Evolutionary conservation across 23 tunicate species (phyloP).

Genomic region (Clavelina lepadiformis): DNA sequence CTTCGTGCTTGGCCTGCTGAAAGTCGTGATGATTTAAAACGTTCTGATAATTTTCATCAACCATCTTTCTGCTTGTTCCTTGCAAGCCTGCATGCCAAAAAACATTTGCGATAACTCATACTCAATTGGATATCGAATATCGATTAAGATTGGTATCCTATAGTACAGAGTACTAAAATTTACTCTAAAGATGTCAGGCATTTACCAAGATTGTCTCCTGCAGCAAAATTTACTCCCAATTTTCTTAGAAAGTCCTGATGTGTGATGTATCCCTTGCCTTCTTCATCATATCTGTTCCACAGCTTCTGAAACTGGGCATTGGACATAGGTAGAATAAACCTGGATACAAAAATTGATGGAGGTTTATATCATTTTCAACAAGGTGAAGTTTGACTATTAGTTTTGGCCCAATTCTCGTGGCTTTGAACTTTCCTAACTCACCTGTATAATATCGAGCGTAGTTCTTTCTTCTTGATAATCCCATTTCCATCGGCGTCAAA

Average conservation of each 20-base stretch:
- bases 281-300: slow-evolving; percentile 80
- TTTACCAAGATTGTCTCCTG: slow-evolving; percentile 87
- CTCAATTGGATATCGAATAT: too few species aligned
- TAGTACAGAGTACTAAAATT: too few species aligned
- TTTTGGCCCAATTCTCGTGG: neutral
- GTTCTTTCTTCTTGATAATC: slow-evolving; percentile 65
- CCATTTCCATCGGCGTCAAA: slow-evolving; percentile 89
- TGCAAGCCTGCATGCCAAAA: slow-evolving; percentile 43
- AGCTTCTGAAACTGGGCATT: slow-evolving; percentile 69
- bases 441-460: slow-evolving; percentile 72
- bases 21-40: slow-evolving; percentile 49
- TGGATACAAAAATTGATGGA: slow-evolving; percentile 2
- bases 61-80: slow-evolving; percentile 83
- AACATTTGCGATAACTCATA: too few species aligned
- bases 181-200: too few species aligned
- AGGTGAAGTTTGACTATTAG: neutral
- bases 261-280: slow-evolving; percentile 65
- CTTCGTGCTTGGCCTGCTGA: slow-evolving; percentile 83
- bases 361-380: neutral
- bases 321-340: slow-evolving; percentile 79
- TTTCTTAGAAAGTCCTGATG: slow-evolving; percentile 61
- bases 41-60: slow-evolving; percentile 73
- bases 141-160: too few species aligned
- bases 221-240: slow-evolving; percentile 47
- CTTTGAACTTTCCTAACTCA: slow-evolving; percentile 6